These are phyloP conservation scores for Anastatus disparis DNA, from an alignment of 1,140 invertebrate genomes.

Conservation along the genomic window DNA sequence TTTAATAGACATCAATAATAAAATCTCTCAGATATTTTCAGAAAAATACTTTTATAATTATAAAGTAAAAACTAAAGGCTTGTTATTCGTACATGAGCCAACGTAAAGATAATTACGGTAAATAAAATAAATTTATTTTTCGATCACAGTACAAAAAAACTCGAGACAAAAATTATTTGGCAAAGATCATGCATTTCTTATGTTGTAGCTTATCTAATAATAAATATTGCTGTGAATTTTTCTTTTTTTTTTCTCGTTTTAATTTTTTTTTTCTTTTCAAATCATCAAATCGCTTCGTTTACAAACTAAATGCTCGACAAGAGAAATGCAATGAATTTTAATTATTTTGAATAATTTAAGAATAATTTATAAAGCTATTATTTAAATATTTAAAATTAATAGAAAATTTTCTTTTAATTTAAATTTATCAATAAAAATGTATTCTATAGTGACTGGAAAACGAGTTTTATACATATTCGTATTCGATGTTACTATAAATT, in stretches of 20 bases:
- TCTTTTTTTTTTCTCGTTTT: too few relatives aligned
- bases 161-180: conserved; percentile 11
- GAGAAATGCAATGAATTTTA: too few relatives aligned
- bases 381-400: too few relatives aligned
- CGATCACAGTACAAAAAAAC: conserved; percentile 25
- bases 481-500: too few relatives aligned
- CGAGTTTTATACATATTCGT: too few relatives aligned
- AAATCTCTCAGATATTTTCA: not conserved
- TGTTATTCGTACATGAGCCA: conserved; percentile 9
- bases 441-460: conserved; percentile 28
- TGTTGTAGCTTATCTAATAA: conserved; percentile 4
- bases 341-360: too few relatives aligned
- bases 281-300: conserved; percentile 10
- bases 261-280: too few relatives aligned
- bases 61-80: not conserved
- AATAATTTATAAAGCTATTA: too few relatives aligned
- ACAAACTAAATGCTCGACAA: conserved; percentile 8
- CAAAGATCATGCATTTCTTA: conserved; percentile 10
- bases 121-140: not conserved
- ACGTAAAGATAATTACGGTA: not conserved
- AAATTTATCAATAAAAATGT: too few relatives aligned
- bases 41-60: not conserved
- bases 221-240: conserved; percentile 22
- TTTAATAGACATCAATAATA: too few relatives aligned
- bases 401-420: too few relatives aligned